A percentile compares a stretch with the other conserved stretches of the same genome.
These are phyloP conservation scores for Hippocampus barbouri DNA, from an alignment of 2,113 vertebrate species.

Conservation along the genomic window DNA sequence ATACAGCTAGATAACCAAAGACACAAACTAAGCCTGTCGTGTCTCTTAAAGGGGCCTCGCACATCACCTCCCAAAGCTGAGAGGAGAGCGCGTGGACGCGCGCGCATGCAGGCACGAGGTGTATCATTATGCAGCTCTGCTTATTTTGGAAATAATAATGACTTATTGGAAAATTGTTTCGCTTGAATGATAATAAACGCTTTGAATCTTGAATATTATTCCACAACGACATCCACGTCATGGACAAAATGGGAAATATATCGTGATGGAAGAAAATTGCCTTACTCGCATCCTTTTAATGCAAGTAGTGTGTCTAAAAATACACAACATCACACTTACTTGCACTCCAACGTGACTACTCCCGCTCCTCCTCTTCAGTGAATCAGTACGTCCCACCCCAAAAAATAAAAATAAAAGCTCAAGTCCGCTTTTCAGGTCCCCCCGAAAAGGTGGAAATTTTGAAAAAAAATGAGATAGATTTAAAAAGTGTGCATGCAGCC, in stretches of 20 bases:
- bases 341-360: conserved; percentile 43
- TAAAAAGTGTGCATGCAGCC: not conserved
- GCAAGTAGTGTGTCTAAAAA: not conserved
- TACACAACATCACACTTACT: conserved; percentile 44
- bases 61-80: no score
- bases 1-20: conserved; percentile 99
- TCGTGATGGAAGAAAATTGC: no score
- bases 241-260: no score
- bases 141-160: not conserved
- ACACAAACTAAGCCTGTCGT: conserved; percentile 82
- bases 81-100: no score
- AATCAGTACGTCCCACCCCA: conserved; percentile 21
- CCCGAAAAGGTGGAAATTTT: not conserved
- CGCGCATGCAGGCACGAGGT: not conserved
- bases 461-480: not conserved
- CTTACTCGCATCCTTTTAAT: no score
- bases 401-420: conserved; percentile 13
- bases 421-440: conserved; percentile 3
- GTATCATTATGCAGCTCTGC: no score
- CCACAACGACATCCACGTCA: not conserved
- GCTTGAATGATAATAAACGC: not conserved
- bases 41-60: conserved; percentile 73
- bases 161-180: not conserved
- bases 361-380: conserved; percentile 9
- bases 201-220: not conserved